phyloP scores from a whole-genome alignment of 2,888 invertebrate species.

The Nemurella pictetii region DNA sequence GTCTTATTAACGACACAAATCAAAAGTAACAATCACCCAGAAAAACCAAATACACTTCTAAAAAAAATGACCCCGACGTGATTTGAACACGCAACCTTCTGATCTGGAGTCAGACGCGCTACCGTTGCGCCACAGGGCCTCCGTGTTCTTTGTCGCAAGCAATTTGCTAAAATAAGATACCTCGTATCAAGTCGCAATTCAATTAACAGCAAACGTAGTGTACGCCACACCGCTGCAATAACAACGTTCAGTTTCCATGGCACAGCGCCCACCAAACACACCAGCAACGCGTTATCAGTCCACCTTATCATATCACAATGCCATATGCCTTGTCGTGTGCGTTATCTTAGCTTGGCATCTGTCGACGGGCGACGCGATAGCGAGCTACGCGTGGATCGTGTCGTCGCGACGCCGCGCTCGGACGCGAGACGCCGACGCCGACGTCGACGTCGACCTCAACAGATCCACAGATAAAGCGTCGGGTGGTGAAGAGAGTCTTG shows the following conservation, averaged over 20 bases:
- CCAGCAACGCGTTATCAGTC: neutral
- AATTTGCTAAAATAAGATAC: neutral
- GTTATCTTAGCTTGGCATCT: conserved; percentile 6
- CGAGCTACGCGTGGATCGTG: neutral
- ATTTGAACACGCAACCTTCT: neutral
- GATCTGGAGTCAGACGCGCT: neutral
- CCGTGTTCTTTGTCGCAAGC: too few relatives aligned
- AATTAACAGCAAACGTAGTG: neutral
- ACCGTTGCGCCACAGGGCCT: neutral
- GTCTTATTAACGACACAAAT: too few relatives aligned
- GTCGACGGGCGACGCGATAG: neutral
- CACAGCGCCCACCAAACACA: neutral
- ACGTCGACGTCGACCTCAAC: neutral
- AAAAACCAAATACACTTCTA: neutral
- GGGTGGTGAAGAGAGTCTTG: neutral
- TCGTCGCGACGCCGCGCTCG: neutral
- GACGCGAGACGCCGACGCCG: neutral
- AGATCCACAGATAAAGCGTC: neutral
- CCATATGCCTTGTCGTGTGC: neutral
- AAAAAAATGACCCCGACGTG: neutral
- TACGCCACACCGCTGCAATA: neutral
- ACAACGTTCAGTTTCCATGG: neutral
- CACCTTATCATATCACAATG: neutral
- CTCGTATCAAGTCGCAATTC: neutral
- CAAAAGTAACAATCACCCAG: too few relatives aligned